Base-by-base conservation (phyloP, 2,113 vertebrate genomes). In the Rhadina sibilatrix region DNA sequence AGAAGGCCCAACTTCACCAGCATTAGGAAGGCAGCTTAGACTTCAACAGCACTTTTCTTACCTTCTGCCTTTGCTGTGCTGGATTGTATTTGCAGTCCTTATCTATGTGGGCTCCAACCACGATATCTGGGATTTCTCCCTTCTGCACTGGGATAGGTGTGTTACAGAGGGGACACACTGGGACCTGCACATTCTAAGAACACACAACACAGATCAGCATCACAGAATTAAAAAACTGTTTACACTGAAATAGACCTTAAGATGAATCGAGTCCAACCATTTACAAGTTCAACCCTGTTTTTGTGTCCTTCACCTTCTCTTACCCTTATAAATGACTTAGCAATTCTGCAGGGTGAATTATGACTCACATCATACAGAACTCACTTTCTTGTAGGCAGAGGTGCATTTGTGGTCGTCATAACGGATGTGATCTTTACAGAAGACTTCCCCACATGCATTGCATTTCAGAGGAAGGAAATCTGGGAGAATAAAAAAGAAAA, bases 391-490 rank as follows among this genome's bases (percentile, higher is more conserved):
- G 95, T 99, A 99, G 10, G 98, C 98, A 49, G 98, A 99, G n/a
- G 97, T 96, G 96, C 99, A 99, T 56, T 97, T 98, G 95, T 99
- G 99, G 65, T 97, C 98, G 78, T 97, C 96, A 7, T 98, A 99
- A 6, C 97, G 97, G 78, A 99, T 98, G 83, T 99, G 99, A 86
- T 99, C 98, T 95, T 99, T 99, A 89, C 99, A 99, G 97, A 99
- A 99, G 60, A 99, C 98, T 23, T 98, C 98, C 53, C 98, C 88
- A 97, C 99, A 99, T 0, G 98, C 98, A 4, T 99, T 98, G 9
- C 99, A 99, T 96, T 95, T 99, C 98, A 99, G 97, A 5, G 99
- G 99, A 94, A 99, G 99, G 84, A 99, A 99, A 97, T 99, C 99
- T 99, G 92, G 4, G 85, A 85, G n/a, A 63, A 42, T 2, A 13